These are phyloP conservation scores for Campoletis raptor DNA, from an alignment of 2,888 invertebrate species.

Conservation along the genomic window DNA sequence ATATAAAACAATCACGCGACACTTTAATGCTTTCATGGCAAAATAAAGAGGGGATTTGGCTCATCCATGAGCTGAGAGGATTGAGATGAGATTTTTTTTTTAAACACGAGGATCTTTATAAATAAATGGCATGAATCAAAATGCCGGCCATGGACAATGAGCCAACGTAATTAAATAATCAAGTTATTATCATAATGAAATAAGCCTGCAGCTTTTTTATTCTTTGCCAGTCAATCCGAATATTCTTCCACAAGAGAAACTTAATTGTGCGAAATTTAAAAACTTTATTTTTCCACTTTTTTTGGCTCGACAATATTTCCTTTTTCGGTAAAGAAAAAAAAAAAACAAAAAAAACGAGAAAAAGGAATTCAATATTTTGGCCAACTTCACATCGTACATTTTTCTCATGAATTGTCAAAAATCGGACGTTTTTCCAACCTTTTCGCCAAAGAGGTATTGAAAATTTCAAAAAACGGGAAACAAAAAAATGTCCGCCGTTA, in stretches of 20 bases:
- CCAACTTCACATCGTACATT: not conserved
- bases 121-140: slow-evolving; percentile 46
- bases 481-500: not conserved
- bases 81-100: slow-evolving; percentile 32
- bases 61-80: slow-evolving; percentile 40
- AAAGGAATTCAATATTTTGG: not conserved
- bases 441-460: not conserved
- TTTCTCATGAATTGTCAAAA: not conserved
- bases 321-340: not conserved
- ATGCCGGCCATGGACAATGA: slow-evolving; percentile 33
- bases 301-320: not conserved
- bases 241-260: not conserved
- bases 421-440: slow-evolving; percentile 1
- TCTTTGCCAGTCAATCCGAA: not conserved
- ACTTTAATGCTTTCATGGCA: slow-evolving; percentile 47
- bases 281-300: not conserved
- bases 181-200: slow-evolving; percentile 23
- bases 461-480: not conserved
- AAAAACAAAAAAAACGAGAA: not conserved
- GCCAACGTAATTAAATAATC: slow-evolving; percentile 10
- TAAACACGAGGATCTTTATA: slow-evolving; percentile 59
- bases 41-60: slow-evolving; percentile 57
- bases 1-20: not conserved
- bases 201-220: not conserved
- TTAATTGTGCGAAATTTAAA: not conserved